These are phyloP conservation scores for Ormyrus thymus DNA, from an alignment of 2,888 invertebrate species.

Conservation along the genomic window DNA sequence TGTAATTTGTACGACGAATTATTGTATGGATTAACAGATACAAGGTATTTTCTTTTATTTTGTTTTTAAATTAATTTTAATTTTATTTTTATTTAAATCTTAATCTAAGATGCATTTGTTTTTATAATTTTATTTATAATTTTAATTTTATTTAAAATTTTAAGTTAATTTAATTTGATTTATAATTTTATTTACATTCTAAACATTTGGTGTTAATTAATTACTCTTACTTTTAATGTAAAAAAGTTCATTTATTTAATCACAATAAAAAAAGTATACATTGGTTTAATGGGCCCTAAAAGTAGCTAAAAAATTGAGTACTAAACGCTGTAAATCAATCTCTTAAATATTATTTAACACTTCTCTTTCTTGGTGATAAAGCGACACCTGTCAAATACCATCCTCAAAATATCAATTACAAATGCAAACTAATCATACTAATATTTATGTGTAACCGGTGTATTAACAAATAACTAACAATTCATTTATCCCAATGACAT, in stretches of 20 bases:
- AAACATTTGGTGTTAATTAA: not conserved
- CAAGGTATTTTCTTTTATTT: constrained; percentile 58
- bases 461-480: constrained; percentile 2
- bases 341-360: not conserved
- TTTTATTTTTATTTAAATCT: not conserved
- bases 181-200: not conserved
- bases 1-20: too few relatives aligned
- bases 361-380: not conserved
- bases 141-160: not conserved
- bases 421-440: not conserved
- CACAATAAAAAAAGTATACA: too few relatives aligned
- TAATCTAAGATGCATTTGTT: not conserved
- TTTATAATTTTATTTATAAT: not conserved
- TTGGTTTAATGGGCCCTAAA: too few relatives aligned
- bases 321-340: not conserved
- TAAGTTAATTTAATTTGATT: too few relatives aligned
- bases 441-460: too few relatives aligned
- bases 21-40: not conserved
- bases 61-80: constrained; percentile 5
- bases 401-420: not conserved
- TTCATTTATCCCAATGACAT: constrained; percentile 64
- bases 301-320: too few relatives aligned
- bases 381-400: too few relatives aligned
- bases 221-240: not conserved
- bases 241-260: too few relatives aligned